phyloP scores from a whole-genome alignment of 2,113 vertebrate species.

The Setophaga coronata region DNA sequence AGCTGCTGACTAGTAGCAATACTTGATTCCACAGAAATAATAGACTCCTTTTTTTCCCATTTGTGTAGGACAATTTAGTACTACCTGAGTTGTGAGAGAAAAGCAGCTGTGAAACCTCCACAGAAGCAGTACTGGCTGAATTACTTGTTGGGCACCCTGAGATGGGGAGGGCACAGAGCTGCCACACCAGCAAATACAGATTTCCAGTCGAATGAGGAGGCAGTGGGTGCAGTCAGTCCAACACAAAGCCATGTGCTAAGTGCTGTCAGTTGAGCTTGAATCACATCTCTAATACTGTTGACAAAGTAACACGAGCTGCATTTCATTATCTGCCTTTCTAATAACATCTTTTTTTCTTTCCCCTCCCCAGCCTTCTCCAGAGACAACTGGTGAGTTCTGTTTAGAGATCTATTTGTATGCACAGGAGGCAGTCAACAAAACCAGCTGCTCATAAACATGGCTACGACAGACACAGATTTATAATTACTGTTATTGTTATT shows the following conservation, averaged over 20 bases:
- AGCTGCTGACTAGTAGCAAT: background rate
- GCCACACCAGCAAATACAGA: background rate
- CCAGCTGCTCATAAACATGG: constrained; percentile 21
- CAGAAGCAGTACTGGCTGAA: background rate
- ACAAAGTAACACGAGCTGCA: background rate
- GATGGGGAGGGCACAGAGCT: background rate
- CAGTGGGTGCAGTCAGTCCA: background rate
- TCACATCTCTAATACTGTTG: background rate
- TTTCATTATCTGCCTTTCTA: constrained; percentile 33
- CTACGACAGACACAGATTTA: constrained; percentile 52
- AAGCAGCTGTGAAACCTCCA: background rate
- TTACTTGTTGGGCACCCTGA: background rate
- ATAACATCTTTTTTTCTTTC: constrained; percentile 59
- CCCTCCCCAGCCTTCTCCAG: constrained; percentile 66
- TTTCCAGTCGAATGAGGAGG: background rate
- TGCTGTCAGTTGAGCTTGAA: constrained; percentile 1
- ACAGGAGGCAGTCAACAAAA: constrained; percentile 25
- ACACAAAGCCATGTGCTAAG: background rate
- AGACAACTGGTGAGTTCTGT: constrained; percentile 75
- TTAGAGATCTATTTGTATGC: constrained; percentile 54
- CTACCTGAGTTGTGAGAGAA: background rate
- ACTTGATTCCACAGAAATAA: background rate
- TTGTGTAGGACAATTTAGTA: background rate
- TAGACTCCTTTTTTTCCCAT: background rate
- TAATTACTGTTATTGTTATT: constrained; percentile 58